A percentile compares a stretch with the other conserved stretches of the same genome.
These are phyloP conservation scores for Caenorhabditis sp. DNA, from an alignment of 2,888 invertebrate genomes.

Conservation along the genomic window DNA sequence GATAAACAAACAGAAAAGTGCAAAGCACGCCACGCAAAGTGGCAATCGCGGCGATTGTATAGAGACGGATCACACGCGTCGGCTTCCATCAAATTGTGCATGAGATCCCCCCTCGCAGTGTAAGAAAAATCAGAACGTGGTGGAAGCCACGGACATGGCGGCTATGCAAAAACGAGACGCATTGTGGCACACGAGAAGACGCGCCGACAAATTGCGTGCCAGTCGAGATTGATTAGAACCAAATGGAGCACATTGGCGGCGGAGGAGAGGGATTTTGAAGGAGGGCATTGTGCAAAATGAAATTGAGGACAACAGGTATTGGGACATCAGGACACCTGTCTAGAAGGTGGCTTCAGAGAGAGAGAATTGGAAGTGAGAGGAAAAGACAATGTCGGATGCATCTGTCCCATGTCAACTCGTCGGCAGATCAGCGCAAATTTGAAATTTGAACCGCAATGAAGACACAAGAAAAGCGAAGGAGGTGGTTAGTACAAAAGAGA, in stretches of 20 bases:
- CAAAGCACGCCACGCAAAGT: conserved; percentile 25
- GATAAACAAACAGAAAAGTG: conserved; percentile 30
- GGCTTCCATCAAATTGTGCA: conserved; percentile 42
- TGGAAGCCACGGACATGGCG: conserved; percentile 13
- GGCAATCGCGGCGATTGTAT: conserved; percentile 40
- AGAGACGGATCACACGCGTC: conserved; percentile 28
- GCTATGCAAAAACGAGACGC: conserved; percentile 40
- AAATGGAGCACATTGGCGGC: conserved; percentile 7
- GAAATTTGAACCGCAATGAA: conserved; percentile 48
- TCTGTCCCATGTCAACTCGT: conserved; percentile 47
- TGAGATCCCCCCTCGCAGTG: conserved; percentile 21
- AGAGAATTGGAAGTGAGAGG: conserved; percentile 19
- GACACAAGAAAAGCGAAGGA: background rate
- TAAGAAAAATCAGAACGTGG: conserved; percentile 40
- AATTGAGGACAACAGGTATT: conserved; percentile 36
- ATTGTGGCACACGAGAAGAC: conserved; percentile 8
- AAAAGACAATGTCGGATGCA: conserved; percentile 35
- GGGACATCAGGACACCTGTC: conserved; percentile 32
- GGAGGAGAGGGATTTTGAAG: background rate
- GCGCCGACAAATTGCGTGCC: conserved; percentile 37
- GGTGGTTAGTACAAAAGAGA: conserved; percentile 14
- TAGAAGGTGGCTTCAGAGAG: conserved; percentile 15
- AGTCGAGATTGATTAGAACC: conserved; percentile 16
- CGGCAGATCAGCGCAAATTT: conserved; percentile 11
- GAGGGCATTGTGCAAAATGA: conserved; percentile 28